Conservation (phyloP, 2,797 vertebrate species). For the Lophotriccus pileatus region DNA sequence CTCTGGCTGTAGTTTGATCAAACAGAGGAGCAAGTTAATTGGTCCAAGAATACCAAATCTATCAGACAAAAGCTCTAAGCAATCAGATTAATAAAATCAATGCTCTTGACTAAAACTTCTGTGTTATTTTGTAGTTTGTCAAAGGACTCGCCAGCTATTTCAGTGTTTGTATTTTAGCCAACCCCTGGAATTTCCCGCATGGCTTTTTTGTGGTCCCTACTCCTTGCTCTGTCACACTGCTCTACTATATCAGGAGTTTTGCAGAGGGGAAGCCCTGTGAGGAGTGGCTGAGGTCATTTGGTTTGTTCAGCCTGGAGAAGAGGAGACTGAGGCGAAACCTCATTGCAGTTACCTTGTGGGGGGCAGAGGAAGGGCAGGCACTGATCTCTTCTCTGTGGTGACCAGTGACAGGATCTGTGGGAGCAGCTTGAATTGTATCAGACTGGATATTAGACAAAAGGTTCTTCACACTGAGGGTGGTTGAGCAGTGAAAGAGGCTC, state of each 20-base stretch:
- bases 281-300: neutral
- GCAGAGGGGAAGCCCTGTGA: neutral
- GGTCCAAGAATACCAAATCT: neutral
- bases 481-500: neutral
- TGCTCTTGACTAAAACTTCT: neutral
- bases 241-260: neutral
- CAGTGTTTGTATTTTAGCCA: neutral
- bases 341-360: neutral
- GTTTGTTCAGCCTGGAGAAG: neutral
- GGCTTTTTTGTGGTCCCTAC: neutral
- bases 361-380: accelerated
- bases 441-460: accelerated
- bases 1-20: neutral
- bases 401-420: neutral
- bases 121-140: neutral
- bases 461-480: accelerated
- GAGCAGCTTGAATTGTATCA: neutral
- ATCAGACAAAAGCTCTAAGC: neutral
- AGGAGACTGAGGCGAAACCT: neutral
- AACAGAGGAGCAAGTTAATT: neutral
- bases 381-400: neutral
- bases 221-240: neutral
- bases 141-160: neutral
- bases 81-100: neutral
- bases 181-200: neutral